Evolutionary conservation across 2,797 vertebrate genomes (phyloP).

Genomic region (Oreonectes daqikongensis): DNA sequence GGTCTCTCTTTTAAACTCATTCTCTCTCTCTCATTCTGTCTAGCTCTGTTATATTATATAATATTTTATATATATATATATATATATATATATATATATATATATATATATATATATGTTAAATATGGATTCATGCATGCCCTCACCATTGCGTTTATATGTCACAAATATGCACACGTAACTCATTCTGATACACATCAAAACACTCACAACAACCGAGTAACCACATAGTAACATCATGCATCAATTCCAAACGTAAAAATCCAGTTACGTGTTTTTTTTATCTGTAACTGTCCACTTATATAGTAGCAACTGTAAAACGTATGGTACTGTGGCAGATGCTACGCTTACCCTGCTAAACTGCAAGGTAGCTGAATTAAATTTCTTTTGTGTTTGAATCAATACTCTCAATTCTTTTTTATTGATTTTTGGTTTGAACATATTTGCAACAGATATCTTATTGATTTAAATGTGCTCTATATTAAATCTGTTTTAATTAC

Average conservation of each 20-base stretch:
- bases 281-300: neutral
- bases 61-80: no score
- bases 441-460: neutral
- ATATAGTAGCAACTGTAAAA: neutral
- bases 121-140: slow-evolving; percentile 37
- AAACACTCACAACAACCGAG: neutral
- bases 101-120: no score
- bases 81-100: no score
- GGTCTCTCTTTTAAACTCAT: neutral
- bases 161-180: neutral
- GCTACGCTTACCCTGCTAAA: neutral
- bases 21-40: no score
- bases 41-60: no score
- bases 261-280: neutral
- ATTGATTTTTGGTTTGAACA: neutral
- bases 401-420: neutral
- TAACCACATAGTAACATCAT: neutral
- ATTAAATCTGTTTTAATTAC: neutral
- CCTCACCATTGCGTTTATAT: slow-evolving; percentile 16
- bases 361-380: no score
- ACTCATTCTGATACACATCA: no score
- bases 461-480: neutral
- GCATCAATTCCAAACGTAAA: neutral
- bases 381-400: no score
- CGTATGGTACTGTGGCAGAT: no score